phyloP scores from a whole-genome alignment of 2,113 vertebrate genomes.

The Mesembrinibis cayennensis region DNA sequence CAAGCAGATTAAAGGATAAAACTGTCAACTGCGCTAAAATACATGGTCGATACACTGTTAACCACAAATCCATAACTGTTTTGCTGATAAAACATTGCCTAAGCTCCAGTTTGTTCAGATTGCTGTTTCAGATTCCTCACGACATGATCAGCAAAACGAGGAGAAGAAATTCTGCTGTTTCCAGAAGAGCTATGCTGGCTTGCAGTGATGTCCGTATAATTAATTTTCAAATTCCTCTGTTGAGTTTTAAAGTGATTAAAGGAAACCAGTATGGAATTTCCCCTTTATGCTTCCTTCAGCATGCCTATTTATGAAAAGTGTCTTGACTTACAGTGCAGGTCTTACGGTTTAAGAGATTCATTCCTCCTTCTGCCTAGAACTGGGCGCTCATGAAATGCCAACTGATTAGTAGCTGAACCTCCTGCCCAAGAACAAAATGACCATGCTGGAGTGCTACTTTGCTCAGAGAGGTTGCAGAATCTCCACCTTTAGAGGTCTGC shows the following conservation, averaged over 20 bases:
- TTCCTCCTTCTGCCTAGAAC: neutral
- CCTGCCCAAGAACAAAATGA: neutral
- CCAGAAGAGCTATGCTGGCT: neutral
- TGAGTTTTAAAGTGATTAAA: neutral
- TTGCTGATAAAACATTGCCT: slow-evolving; percentile 40
- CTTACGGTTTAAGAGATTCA: neutral
- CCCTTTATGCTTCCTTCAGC: neutral
- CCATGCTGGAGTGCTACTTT: neutral
- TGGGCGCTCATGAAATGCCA: neutral
- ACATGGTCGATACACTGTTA: neutral
- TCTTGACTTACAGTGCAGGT: neutral
- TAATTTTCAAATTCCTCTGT: neutral
- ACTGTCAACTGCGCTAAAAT: neutral
- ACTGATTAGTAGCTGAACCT: neutral
- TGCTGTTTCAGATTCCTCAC: neutral
- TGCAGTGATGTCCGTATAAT: neutral
- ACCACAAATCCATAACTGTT: slow-evolving; percentile 43
- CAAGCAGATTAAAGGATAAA: slow-evolving; percentile 58
- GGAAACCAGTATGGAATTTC: neutral
- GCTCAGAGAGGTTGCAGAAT: neutral
- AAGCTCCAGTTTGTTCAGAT: neutral
- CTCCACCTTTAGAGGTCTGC: neutral
- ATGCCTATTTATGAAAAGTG: neutral
- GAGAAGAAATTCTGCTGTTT: neutral
- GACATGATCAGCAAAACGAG: neutral